Evolutionary conservation across 1,140 invertebrate genomes (phyloP).

Genomic region (Pogonomyrmex californicus): DNA sequence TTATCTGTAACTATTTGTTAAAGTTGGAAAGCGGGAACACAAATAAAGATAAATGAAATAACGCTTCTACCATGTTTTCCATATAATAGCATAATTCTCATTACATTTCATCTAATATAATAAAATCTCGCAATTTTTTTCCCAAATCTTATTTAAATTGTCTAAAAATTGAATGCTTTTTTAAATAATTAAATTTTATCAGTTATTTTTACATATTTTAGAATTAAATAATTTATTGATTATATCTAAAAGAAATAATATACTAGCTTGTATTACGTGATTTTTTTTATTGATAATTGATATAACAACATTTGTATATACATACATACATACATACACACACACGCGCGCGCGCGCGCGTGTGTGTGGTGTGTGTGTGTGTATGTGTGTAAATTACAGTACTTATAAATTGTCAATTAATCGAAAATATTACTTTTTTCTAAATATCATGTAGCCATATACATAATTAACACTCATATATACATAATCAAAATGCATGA

Average conservation of each 20-base stretch:
- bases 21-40: too few species aligned
- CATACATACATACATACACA: neutral
- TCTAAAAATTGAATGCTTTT: neutral
- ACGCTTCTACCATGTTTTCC: neutral
- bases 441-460: too few species aligned
- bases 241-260: neutral
- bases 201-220: neutral
- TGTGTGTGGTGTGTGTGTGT: too few species aligned
- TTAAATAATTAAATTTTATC: neutral
- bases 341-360: too few species aligned
- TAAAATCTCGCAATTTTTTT: neutral
- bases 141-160: neutral
- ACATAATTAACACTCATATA: too few species aligned
- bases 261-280: neutral
- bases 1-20: neutral
- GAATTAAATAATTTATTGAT: conserved; percentile 10
- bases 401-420: too few species aligned
- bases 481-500: too few species aligned
- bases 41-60: neutral
- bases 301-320: neutral
- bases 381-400: conserved; percentile 20
- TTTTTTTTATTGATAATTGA: neutral
- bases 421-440: too few species aligned
- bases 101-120: conserved; percentile 1
- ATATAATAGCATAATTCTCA: neutral